A percentile compares a stretch with the other conserved stretches of the same genome.
Conservation (phyloP, 2,888 invertebrate genomes). For the Apodemia zela region DNA sequence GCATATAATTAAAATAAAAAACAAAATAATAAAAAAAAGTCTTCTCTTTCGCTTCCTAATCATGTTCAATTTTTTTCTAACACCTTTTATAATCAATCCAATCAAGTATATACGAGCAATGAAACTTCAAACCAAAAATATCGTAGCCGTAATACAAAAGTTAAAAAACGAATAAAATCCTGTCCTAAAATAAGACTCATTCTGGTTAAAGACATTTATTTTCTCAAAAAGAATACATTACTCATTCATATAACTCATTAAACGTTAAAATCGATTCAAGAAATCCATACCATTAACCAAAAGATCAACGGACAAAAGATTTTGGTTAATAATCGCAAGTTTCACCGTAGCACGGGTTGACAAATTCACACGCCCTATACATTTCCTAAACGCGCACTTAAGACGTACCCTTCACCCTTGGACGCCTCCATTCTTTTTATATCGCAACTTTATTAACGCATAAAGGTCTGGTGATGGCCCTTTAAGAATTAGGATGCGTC, state of each 20-base stretch:
- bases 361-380: constrained; percentile 78
- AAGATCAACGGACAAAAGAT: constrained; percentile 26
- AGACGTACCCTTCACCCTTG: constrained; percentile 77
- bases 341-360: constrained; percentile 65
- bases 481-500: constrained; percentile 79
- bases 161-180: background rate
- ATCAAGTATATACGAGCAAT: too few species aligned
- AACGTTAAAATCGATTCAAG: constrained; percentile 18
- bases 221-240: too few species aligned
- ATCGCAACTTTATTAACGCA: constrained; percentile 80
- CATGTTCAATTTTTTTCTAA: too few species aligned
- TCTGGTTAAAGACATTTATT: too few species aligned
- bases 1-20: too few species aligned
- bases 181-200: too few species aligned
- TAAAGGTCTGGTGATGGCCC: constrained; percentile 79
- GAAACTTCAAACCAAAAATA: too few species aligned
- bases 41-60: too few species aligned
- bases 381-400: constrained; percentile 78
- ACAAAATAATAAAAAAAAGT: too few species aligned
- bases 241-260: constrained; percentile 17
- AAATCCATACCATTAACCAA: background rate
- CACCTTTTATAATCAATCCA: too few species aligned
- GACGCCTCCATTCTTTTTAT: constrained; percentile 78
- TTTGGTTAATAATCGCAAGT: constrained; percentile 75
- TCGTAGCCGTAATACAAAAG: too few species aligned